Percentiles rank a stretch among this genome's conserved stretches.
These are phyloP conservation scores for Argyrosomus regius DNA, from an alignment of 2,797 vertebrate species.

Conservation along the genomic window DNA sequence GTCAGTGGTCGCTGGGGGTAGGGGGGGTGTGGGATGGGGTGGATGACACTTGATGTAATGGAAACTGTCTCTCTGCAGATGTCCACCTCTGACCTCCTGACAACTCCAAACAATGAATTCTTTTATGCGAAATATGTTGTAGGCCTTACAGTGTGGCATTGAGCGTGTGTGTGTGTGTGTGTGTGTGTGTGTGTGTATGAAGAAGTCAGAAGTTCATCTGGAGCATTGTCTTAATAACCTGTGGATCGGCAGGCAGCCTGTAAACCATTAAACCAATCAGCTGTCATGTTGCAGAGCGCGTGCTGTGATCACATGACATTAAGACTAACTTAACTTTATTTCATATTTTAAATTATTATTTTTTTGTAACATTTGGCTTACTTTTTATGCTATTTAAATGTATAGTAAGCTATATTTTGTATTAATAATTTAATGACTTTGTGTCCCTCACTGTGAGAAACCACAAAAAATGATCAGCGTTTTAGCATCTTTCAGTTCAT, in stretches of 20 bases:
- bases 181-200: conserved; percentile 9
- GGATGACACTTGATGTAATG: conserved; percentile 66
- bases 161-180: conserved; percentile 4
- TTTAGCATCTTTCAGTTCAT: neutral
- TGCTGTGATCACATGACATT: conserved; percentile 6
- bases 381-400: neutral
- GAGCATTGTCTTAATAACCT: conserved; percentile 17
- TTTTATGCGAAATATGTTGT: conserved; percentile 54
- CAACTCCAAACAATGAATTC: conserved; percentile 63
- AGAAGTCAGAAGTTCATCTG: conserved; percentile 56
- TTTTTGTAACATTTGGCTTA: neutral
- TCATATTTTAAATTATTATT: neutral
- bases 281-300: neutral
- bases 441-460: neutral
- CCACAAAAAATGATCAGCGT: neutral
- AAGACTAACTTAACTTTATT: neutral
- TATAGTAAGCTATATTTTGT: neutral
- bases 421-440: neutral
- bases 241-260: conserved; percentile 11
- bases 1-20: too few species aligned
- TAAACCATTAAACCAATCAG: conserved; percentile 29
- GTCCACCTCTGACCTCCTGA: conserved; percentile 65
- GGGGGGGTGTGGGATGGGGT: conserved; percentile 5
- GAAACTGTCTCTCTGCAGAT: conserved; percentile 74
- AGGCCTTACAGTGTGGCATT: conserved; percentile 49